Evolutionary conservation across 2,113 vertebrate genomes (phyloP).

Genomic region (Oreochromis aureus): DNA sequence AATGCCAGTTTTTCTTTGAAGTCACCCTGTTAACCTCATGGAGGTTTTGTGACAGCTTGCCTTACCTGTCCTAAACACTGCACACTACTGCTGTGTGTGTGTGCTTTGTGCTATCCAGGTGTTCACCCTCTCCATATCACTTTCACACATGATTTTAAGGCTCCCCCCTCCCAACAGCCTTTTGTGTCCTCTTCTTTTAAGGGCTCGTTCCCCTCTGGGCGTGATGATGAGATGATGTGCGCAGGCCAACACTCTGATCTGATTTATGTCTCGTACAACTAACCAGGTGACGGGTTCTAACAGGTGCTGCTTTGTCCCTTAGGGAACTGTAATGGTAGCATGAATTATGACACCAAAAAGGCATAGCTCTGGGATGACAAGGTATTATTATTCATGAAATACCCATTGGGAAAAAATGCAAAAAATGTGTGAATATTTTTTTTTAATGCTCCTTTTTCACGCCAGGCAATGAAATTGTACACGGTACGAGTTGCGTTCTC

Average conservation of each 20-base stretch:
- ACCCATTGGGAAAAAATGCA: neutral
- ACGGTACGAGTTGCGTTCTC: neutral
- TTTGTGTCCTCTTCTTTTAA: neutral
- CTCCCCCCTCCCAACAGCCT: neutral
- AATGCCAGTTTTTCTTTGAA: neutral
- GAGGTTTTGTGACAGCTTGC: neutral
- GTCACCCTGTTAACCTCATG: neutral
- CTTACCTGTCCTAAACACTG: neutral
- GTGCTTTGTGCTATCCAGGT: neutral
- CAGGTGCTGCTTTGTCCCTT: conserved; percentile 33
- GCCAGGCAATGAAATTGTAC: neutral
- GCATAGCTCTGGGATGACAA: conserved; percentile 18
- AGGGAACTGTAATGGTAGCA: neutral
- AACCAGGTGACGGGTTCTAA: conserved; percentile 26
- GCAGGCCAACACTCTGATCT: neutral
- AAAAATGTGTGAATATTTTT: neutral
- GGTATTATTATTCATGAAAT: conserved; percentile 9
- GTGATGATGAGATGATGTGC: neutral
- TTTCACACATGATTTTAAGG: neutral
- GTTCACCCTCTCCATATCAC: neutral
- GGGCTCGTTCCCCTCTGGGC: neutral
- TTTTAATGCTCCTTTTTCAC: neutral
- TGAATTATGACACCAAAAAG: conserved; percentile 18
- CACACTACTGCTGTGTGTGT: neutral
- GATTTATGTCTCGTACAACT: neutral